phyloP scores from a whole-genome alignment of 2,888 invertebrate genomes.

The Tetramorium bicarinatum region DNA sequence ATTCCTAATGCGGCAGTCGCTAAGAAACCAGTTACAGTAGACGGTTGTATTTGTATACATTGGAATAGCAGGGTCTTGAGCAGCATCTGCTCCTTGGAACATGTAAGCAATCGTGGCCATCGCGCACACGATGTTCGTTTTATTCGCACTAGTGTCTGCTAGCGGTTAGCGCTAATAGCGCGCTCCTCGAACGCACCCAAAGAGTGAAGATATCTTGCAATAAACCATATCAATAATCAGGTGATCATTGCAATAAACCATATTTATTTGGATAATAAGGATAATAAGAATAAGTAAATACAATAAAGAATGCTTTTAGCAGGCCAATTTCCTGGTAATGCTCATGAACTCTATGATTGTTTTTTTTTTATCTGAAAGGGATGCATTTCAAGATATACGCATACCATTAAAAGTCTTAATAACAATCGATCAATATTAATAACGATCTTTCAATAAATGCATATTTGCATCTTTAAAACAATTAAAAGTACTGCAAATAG shows the following conservation, averaged over 20 bases:
- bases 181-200: no score
- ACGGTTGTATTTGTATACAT: constrained; percentile 88
- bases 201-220: constrained; percentile 50
- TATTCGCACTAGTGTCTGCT: constrained; percentile 89
- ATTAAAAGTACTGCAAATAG: constrained; percentile 73
- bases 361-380: constrained; percentile 51
- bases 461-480: constrained; percentile 73
- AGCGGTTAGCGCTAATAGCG: constrained; percentile 81
- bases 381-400: constrained; percentile 63
- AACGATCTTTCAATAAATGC: constrained; percentile 23
- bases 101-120: constrained; percentile 95
- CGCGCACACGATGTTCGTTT: constrained; percentile 93
- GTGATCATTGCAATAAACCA: constrained; percentile 78
- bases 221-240: constrained; percentile 81
- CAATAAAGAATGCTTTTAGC: constrained; percentile 83
- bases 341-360: constrained; percentile 70
- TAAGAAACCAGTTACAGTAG: constrained; percentile 92
- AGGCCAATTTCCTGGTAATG: constrained; percentile 77
- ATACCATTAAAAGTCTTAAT: constrained; percentile 62
- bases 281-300: constrained; percentile 83
- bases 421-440: constrained; percentile 65
- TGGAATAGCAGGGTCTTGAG: constrained; percentile 93
- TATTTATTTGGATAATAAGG: constrained; percentile 84
- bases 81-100: constrained; percentile 91
- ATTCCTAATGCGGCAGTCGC: constrained; percentile 94